Conservation (phyloP, 2,113 vertebrate genomes). For the Thomomys bottae region DNA sequence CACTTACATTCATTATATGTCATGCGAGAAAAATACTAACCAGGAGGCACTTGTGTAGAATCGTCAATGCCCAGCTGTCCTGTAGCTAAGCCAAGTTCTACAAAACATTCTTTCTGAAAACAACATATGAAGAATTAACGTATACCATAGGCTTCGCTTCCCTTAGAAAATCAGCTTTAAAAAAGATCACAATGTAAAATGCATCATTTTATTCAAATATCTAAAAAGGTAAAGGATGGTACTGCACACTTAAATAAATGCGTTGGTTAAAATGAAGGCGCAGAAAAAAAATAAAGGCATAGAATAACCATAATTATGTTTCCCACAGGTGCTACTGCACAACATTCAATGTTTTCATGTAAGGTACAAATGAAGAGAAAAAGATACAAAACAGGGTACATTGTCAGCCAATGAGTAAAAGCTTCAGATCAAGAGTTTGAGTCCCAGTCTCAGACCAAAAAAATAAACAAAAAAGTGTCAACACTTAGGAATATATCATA, state of each 20-base stretch:
- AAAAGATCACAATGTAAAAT: slow-evolving; percentile 52
- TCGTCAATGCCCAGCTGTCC: slow-evolving; percentile 97
- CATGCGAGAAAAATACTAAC: slow-evolving; percentile 82
- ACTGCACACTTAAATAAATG: slow-evolving; percentile 20
- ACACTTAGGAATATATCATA: too few relatives aligned
- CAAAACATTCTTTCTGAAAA: slow-evolving; percentile 91
- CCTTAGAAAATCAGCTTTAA: slow-evolving; percentile 24
- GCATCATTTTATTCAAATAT: slow-evolving; percentile 33
- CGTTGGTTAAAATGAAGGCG: not conserved
- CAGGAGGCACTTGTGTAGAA: slow-evolving; percentile 92
- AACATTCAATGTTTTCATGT: not conserved
- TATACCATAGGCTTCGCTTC: not conserved
- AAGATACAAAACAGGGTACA: not conserved
- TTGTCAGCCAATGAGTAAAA: too few relatives aligned
- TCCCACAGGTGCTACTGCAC: not conserved
- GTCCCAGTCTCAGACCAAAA: too few relatives aligned
- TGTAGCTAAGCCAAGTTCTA: slow-evolving; percentile 90
- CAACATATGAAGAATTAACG: slow-evolving; percentile 66
- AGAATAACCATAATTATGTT: not conserved
- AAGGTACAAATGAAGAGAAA: slow-evolving; percentile 35
- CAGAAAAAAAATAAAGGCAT: slow-evolving; percentile 10
- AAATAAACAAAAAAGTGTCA: too few relatives aligned
- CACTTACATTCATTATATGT: not conserved
- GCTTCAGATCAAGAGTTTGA: too few relatives aligned
- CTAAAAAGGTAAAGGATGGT: slow-evolving; percentile 19